These are phyloP conservation scores for Alethe diademata DNA, from an alignment of 2,113 vertebrate genomes.

Conservation along the genomic window DNA sequence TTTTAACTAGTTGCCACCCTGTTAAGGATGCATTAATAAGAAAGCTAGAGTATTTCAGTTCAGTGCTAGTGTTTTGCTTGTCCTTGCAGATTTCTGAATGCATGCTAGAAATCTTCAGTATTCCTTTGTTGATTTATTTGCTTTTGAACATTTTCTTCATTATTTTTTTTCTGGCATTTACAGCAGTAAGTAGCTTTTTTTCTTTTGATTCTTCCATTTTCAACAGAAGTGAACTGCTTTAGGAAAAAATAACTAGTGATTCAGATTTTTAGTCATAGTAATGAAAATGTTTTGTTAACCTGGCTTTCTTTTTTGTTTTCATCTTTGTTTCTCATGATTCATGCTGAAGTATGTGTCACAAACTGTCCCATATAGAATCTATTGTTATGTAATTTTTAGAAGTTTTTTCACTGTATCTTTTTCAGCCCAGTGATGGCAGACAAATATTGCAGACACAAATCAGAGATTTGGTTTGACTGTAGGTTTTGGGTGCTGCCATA, in stretches of 20 bases:
- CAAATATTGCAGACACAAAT: neutral
- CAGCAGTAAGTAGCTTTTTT: neutral
- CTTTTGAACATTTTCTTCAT: neutral
- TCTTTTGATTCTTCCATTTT: neutral
- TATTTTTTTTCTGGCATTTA: neutral
- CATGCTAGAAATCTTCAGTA: neutral
- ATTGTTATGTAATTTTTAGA: neutral
- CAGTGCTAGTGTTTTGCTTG: neutral
- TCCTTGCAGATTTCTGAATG: neutral
- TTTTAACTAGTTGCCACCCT: neutral
- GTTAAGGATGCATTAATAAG: neutral
- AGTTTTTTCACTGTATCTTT: fast-evolving
- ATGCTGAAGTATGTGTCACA: neutral
- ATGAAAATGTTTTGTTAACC: neutral
- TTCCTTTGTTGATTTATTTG: neutral
- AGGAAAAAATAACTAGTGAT: neutral
- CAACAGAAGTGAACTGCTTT: neutral
- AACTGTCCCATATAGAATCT: neutral
- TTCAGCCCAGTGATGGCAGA: neutral
- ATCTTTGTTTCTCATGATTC: neutral
- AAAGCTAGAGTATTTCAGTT: neutral
- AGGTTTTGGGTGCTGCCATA: neutral
- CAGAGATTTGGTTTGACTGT: neutral
- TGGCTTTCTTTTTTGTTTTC: neutral
- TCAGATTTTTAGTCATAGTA: neutral